Evolutionary conservation across 2,797 vertebrate species (phyloP), one percentile per base, ranked within the genome.

Genomic region (Pelodytes ibericus): DNA sequence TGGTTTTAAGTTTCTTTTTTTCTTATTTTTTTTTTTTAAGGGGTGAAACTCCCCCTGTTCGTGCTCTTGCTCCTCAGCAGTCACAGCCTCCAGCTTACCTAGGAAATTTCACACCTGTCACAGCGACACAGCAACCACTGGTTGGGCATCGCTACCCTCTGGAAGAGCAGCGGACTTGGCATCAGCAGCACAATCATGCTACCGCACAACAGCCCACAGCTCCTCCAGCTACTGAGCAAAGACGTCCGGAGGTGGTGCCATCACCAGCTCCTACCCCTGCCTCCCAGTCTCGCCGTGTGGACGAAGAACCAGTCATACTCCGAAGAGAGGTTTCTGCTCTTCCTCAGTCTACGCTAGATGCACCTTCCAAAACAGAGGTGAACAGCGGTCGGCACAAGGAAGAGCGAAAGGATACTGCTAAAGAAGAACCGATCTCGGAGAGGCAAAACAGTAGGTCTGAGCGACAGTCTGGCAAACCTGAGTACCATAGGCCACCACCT

Each of bases 1-100:
- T n/a, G 2, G 58, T 30, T 33, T 33, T 62, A 2, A 6, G 15
- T 29, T n/a, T 47, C 27, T 3, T 41, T 49, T 25, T 20, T 16
- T 18, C 7, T 49, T 26, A 76, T 20, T 74, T 24, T 71, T 27
- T 71, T 8, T 0, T 18, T 16, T 76, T 49, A 80, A 98, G 95
- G 89, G 96, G 94, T 4, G 94, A 96, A 80, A 95, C 95, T 6
- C 95, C 95, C 80, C 94, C 95, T 11, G 92, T 92, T 39, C 93
- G 92, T 8, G 7, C 62, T 5, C 44, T 56, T 27, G 41, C 72
- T 81, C 89, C 78, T 81, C 93, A 79, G 94, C 94, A 2, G 86
- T 72, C 36, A 6, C 85, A 83, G 60, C 86, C 75, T 83, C 88
- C 81, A 0, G 92, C 85, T 77, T 96, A 94, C 67, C 85, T 95